Evolutionary conservation across 2,113 vertebrate genomes (phyloP).

Genomic region (Agelaius tricolor): DNA sequence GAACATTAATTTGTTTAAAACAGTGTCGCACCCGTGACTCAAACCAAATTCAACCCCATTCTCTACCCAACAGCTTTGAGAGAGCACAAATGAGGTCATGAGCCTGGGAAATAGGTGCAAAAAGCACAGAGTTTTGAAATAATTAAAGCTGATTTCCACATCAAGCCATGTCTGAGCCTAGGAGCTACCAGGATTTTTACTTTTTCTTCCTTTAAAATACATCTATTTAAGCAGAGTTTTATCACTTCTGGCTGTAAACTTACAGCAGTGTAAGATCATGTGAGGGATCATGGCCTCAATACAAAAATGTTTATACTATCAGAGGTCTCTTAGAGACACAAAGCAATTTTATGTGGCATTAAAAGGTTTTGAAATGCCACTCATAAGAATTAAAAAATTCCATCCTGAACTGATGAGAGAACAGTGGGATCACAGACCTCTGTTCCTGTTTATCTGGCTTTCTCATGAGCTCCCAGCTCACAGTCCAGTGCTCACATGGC

Average conservation of each 20-base stretch:
- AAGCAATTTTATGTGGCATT: not conserved
- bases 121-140: not conserved
- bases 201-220: not conserved
- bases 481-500: fast-evolving
- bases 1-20: not conserved
- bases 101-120: not conserved
- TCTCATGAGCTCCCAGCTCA: not conserved
- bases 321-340: not conserved
- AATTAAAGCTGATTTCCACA: not conserved
- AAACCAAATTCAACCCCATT: not conserved
- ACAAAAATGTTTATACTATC: not conserved
- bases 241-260: not conserved
- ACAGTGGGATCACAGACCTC: not conserved
- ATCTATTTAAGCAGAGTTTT: not conserved
- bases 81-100: not conserved
- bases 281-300: not conserved
- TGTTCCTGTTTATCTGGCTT: not conserved
- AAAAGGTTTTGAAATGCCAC: not conserved
- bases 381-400: not conserved
- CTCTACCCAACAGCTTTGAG: not conserved
- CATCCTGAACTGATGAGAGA: not conserved
- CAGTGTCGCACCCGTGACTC: not conserved
- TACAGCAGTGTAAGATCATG: not conserved
- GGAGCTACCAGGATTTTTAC: not conserved
- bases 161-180: not conserved